These are phyloP conservation scores for Rhagologus leucostigma DNA, from an alignment of 2,113 vertebrate genomes.

Conservation along the genomic window DNA sequence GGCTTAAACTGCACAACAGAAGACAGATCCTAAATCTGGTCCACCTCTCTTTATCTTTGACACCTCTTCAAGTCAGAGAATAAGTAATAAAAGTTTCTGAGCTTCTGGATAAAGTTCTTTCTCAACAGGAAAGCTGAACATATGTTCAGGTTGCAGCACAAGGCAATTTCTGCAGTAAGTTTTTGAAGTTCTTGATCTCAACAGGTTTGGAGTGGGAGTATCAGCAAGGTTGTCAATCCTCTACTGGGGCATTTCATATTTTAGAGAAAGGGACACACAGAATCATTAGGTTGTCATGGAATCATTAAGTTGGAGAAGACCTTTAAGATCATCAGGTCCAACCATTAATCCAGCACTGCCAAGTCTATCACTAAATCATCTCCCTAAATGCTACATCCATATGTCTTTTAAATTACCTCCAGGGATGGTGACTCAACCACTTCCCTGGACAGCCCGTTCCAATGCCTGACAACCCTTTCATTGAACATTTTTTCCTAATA, in stretches of 20 bases:
- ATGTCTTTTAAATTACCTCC: background rate
- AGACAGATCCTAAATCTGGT: background rate
- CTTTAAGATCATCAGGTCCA: background rate
- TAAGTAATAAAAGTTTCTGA: background rate
- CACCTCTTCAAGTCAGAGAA: background rate
- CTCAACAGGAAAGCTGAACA: background rate
- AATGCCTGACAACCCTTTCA: background rate
- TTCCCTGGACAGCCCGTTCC: background rate
- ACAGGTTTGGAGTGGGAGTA: background rate
- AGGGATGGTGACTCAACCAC: background rate
- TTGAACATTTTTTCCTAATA: background rate
- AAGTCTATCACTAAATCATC: background rate
- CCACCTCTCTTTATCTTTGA: background rate
- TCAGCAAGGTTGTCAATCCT: background rate
- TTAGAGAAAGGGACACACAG: background rate
- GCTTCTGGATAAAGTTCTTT: background rate
- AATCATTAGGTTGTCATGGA: background rate
- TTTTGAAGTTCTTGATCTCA: background rate
- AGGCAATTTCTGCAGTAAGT: background rate
- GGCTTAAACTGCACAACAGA: background rate
- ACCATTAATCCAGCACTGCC: background rate
- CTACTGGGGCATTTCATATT: background rate
- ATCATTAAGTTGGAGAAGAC: background rate
- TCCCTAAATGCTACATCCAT: background rate
- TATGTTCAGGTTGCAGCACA: slow-evolving; percentile 1